These are phyloP conservation scores for Penelope pileata DNA, from an alignment of 2,113 vertebrate species.

Conservation along the genomic window DNA sequence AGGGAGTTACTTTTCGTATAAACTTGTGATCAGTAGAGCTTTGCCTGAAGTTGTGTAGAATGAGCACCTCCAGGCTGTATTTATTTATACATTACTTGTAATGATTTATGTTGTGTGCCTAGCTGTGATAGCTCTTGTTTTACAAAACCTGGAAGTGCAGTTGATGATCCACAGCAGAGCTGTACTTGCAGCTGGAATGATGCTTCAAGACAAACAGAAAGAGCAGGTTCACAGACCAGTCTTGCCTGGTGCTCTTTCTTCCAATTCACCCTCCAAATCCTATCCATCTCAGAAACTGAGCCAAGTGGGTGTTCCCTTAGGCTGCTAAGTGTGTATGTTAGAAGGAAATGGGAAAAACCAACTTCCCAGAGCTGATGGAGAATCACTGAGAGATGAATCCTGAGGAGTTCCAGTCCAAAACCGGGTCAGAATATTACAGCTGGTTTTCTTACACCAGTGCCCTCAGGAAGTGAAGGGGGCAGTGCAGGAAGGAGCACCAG, in stretches of 20 bases:
- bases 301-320: background rate
- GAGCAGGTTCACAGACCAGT: background rate
- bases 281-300: background rate
- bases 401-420: background rate
- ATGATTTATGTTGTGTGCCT: background rate
- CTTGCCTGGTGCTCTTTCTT: background rate
- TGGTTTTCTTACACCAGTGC: background rate
- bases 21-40: background rate
- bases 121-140: background rate
- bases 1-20: background rate
- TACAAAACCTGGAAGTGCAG: background rate
- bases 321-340: background rate
- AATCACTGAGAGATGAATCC: background rate
- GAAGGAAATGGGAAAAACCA: background rate
- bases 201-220: background rate
- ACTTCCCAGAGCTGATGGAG: background rate
- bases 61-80: background rate
- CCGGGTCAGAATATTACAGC: background rate
- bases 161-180: background rate
- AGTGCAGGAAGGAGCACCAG: too few relatives aligned
- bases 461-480: background rate
- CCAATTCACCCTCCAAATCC: background rate
- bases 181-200: background rate
- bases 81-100: conserved; percentile 31
- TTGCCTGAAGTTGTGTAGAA: background rate